phyloP scores from a whole-genome alignment of 2,888 invertebrate genomes.

The Lamellibrachia satsuma region DNA sequence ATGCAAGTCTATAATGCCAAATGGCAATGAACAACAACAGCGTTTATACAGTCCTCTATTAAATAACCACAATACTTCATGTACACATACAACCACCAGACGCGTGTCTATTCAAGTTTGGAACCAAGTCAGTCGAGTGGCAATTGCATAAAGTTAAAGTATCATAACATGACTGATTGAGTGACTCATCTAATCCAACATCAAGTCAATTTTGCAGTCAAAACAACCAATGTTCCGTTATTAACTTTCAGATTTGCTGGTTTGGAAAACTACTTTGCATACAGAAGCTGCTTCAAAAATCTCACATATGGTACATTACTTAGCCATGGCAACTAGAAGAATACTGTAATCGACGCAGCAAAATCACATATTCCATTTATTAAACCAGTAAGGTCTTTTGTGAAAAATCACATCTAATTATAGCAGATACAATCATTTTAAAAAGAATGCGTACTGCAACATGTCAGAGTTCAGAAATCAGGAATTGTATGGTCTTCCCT shows the following conservation, averaged over 20 bases:
- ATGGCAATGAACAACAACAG: background rate
- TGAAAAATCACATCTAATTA: slow-evolving; percentile 6
- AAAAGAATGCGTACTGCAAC: background rate
- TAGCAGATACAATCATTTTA: slow-evolving; percentile 7
- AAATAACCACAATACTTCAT: background rate
- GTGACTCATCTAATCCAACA: background rate
- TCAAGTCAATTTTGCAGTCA: background rate
- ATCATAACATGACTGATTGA: background rate
- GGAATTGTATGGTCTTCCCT: background rate
- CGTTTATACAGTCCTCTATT: slow-evolving; percentile 4
- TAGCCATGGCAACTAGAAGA: background rate
- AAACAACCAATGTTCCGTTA: background rate
- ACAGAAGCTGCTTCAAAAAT: background rate
- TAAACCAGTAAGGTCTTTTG: background rate
- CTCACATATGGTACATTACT: background rate
- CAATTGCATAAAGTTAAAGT: background rate
- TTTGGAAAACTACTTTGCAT: slow-evolving; percentile 17
- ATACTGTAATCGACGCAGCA: background rate
- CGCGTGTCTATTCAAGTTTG: background rate
- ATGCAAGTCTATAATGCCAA: background rate
- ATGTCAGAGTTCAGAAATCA: background rate
- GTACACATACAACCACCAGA: background rate
- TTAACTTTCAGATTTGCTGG: background rate
- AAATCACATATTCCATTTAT: slow-evolving; percentile 5
- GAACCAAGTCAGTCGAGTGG: background rate